Evolutionary conservation across 2,888 invertebrate species (phyloP), one percentile per base, ranked within the genome.

Genomic region (Heliconius ismenius): DNA sequence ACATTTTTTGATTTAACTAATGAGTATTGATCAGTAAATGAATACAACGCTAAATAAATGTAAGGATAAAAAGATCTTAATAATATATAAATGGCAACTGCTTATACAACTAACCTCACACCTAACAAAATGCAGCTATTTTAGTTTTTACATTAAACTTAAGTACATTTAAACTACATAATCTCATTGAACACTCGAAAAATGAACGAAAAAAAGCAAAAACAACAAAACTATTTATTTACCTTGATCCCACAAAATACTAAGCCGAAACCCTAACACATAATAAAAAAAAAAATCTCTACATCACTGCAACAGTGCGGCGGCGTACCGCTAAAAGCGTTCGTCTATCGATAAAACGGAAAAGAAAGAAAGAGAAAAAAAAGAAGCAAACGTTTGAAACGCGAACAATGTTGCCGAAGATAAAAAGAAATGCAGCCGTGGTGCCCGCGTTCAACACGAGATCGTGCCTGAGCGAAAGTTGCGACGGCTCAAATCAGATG

Each of bases 391-490:
- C 81, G 79, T 80, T 82, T 82, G 79, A 82, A 83, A 83, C 80
- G 80, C 82, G 83, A 83, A 83, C 83, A 82, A 82, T 82, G 83
- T 82, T 80, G 80, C 78, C 78, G 81, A 81, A 82, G 83, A 84
- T 82, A 83, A 84, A 85, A 85, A 84, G 84, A 83, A 84, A 83
- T 82, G 80, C 83, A 81, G 79, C 78, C 64, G 73, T 7, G 58
- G 79, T 77, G 79, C 79, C 80, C 21, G 77, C 81, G 73, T 67
- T 86, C 84, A 85, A 87, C 87, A 89, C 86, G 86, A 88, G 90
- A 89, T 90, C 91, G 91, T 91, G 90, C 89, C 86, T 84, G 84
- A 87, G 90, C 89, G 89, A 90, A 90, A 90, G 90, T 90, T 89
- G 89, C 88, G 88, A 85, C 87, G 88, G 84, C 83, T 88, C 87